phyloP scores from a whole-genome alignment of 2,888 invertebrate species.

The Dolichomitus sp. region DNA sequence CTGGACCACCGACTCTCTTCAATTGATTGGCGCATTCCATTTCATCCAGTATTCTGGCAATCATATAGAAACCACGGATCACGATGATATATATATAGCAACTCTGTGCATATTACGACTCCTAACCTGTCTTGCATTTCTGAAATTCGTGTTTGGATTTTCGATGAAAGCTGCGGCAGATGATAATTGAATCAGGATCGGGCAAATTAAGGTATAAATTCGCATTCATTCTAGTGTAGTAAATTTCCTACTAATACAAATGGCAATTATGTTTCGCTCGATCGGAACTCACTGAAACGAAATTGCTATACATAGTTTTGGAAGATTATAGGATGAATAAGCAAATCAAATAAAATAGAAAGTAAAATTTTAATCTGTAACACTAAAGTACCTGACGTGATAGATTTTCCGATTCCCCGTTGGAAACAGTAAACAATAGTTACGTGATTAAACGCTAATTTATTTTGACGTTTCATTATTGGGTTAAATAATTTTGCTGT shows the following conservation, averaged over 20 bases:
- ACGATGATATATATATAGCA: neutral
- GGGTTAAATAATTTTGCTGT: neutral
- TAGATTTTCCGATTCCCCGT: neutral
- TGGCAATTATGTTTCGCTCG: too few relatives aligned
- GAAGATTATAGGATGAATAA: too few relatives aligned
- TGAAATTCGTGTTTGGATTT: neutral
- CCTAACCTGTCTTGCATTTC: neutral
- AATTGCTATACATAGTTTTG: too few relatives aligned
- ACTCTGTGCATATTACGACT: too few relatives aligned
- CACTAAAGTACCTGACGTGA: neutral
- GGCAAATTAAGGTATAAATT: neutral
- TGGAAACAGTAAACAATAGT: too few relatives aligned
- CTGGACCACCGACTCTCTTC: slow-evolving; percentile 36
- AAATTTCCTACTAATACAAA: too few relatives aligned
- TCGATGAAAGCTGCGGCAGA: neutral
- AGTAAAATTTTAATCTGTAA: neutral
- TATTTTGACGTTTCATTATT: neutral
- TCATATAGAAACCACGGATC: slow-evolving; percentile 14
- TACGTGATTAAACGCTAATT: neutral
- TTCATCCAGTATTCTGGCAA: slow-evolving; percentile 17
- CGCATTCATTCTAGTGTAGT: neutral
- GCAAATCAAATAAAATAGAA: too few relatives aligned
- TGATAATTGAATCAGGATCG: neutral
- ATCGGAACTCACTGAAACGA: too few relatives aligned
- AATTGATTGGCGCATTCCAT: slow-evolving; percentile 8